Evolutionary conservation across 1,140 invertebrate genomes (phyloP).

Genomic region (Calliphora vicina): DNA sequence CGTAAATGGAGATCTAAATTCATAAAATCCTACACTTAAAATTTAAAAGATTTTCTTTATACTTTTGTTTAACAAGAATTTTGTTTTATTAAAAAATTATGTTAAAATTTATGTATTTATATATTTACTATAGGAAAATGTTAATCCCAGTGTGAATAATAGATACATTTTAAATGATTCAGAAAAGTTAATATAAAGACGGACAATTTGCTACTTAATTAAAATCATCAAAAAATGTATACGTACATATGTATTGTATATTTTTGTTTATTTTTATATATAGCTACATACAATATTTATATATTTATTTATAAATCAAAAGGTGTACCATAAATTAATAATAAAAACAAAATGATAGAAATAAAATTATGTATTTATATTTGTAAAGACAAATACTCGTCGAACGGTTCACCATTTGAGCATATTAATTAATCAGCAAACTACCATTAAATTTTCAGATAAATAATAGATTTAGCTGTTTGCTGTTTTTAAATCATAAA

Average conservation of each 20-base stretch:
- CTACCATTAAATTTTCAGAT: not conserved
- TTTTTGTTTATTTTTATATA: not conserved
- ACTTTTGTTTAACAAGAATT: too few relatives aligned
- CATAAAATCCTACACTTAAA: too few relatives aligned
- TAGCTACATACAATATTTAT: too few relatives aligned
- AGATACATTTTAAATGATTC: not conserved
- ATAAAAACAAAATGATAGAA: not conserved
- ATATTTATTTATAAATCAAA: not conserved
- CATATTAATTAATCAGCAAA: slow-evolving; percentile 1
- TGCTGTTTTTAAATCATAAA: too few relatives aligned
- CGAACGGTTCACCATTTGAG: not conserved
- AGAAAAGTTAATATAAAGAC: not conserved
- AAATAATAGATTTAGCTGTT: not conserved
- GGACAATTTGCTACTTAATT: not conserved
- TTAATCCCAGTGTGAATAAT: too few relatives aligned
- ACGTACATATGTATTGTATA: not conserved
- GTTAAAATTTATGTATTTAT: too few relatives aligned
- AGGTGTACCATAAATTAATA: not conserved
- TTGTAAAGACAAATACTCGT: too few relatives aligned
- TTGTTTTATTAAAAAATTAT: too few relatives aligned
- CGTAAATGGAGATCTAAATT: too few relatives aligned
- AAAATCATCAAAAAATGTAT: not conserved
- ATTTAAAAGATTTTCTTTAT: too few relatives aligned
- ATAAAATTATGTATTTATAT: too few relatives aligned
- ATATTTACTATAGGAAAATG: too few relatives aligned